A percentile compares a stretch with the other conserved stretches of the same genome.
These are phyloP conservation scores for Tenodera sinensis DNA, from an alignment of 2,888 invertebrate species.

Conservation along the genomic window DNA sequence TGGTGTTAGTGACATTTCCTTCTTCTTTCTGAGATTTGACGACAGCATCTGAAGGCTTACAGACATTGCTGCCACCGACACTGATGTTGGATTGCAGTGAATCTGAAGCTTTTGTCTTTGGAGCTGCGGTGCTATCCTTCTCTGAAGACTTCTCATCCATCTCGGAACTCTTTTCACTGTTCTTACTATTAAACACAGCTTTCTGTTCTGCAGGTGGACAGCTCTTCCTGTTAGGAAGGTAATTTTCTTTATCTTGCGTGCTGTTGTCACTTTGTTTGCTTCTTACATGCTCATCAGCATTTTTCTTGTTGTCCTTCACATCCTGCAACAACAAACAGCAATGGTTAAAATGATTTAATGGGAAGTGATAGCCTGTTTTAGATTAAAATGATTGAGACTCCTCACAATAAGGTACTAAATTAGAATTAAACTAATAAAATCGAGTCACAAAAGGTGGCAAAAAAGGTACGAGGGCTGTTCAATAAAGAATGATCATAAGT, in stretches of 20 bases:
- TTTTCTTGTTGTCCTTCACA: not conserved
- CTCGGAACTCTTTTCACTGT: not conserved
- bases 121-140: not conserved
- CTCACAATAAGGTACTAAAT: too few relatives aligned
- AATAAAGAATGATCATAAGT: too few relatives aligned
- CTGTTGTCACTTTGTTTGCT: not conserved
- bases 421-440: too few relatives aligned
- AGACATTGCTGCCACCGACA: not conserved
- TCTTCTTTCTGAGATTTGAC: slow-evolving; percentile 21
- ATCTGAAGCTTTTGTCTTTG: not conserved
- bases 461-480: too few relatives aligned
- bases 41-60: slow-evolving; percentile 19
- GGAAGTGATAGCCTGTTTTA: too few relatives aligned
- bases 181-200: not conserved
- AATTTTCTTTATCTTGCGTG: not conserved
- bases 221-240: not conserved
- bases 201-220: not conserved
- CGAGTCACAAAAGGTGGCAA: too few relatives aligned
- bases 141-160: not conserved
- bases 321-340: not conserved
- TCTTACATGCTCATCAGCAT: not conserved
- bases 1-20: slow-evolving; percentile 33
- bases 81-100: not conserved
- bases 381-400: too few relatives aligned
- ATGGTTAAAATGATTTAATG: not conserved